Conservation (phyloP, 2,888 invertebrate genomes). For the Hydroisotoma schaefferi region DNA sequence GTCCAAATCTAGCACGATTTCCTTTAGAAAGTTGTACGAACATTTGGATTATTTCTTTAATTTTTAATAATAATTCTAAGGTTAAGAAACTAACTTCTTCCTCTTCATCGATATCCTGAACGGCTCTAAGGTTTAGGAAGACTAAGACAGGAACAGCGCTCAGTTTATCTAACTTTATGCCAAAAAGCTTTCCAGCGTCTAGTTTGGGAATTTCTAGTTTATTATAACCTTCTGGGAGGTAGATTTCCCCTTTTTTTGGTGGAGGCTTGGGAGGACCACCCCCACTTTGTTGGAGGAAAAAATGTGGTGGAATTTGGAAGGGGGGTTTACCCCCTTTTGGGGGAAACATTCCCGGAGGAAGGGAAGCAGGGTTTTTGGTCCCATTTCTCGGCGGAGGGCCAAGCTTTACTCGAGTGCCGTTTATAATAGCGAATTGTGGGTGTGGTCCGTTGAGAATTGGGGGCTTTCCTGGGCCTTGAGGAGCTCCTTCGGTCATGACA, state of each 20-base stretch:
- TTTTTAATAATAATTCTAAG: background rate
- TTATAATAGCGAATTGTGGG: too few relatives aligned
- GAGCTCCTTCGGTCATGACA: background rate
- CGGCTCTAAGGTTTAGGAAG: constrained; percentile 33
- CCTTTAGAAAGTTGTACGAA: constrained; percentile 19
- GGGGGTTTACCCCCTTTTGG: background rate
- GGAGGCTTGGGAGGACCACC: constrained; percentile 9
- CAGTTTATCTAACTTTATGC: constrained; percentile 19
- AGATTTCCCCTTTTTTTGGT: constrained; percentile 30
- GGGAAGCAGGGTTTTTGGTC: background rate
- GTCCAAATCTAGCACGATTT: constrained; percentile 34
- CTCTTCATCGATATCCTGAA: constrained; percentile 34
- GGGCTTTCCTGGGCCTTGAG: background rate
- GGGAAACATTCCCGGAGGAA: background rate
- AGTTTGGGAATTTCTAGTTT: constrained; percentile 40
- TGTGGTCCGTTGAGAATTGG: too few relatives aligned
- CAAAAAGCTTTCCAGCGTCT: constrained; percentile 33
- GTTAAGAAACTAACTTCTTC: background rate
- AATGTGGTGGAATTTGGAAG: constrained; percentile 22
- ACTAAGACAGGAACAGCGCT: constrained; percentile 37
- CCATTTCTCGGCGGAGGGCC: constrained; percentile 1
- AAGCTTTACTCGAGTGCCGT: too few relatives aligned
- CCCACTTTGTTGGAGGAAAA: constrained; percentile 10
- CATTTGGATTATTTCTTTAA: too few relatives aligned
- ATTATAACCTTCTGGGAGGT: constrained; percentile 38